A percentile compares a stretch with the other conserved stretches of the same genome.
These are phyloP conservation scores for Vandiemenella viatica DNA, from an alignment of 2,888 invertebrate genomes.

Conservation along the genomic window DNA sequence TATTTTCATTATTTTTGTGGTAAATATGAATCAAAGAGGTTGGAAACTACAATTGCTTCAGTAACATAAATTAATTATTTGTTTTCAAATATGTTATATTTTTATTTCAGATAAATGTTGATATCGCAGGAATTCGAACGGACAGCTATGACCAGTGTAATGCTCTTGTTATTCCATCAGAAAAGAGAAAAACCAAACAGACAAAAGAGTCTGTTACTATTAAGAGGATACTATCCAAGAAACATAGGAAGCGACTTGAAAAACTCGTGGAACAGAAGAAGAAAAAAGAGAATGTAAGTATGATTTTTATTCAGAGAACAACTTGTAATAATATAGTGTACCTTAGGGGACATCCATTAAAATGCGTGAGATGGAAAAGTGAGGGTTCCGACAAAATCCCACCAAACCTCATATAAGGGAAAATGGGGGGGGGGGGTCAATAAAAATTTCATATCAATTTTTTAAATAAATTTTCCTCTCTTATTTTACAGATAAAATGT, in stretches of 20 bases:
- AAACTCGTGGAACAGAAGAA: constrained; percentile 77
- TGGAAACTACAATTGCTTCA: not conserved
- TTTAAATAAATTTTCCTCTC: too few species aligned
- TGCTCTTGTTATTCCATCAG: constrained; percentile 62
- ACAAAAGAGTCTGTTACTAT: constrained; percentile 38
- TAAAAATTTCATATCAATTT: too few species aligned
- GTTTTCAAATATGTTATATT: constrained; percentile 12
- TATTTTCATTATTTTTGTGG: not conserved
- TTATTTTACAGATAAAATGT: too few species aligned
- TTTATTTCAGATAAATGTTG: constrained; percentile 46
- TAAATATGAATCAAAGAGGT: not conserved
- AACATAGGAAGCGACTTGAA: constrained; percentile 70
- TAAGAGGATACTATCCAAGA: constrained; percentile 65
- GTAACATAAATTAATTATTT: not conserved
- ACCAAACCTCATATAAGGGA: too few species aligned
- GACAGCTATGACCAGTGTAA: constrained; percentile 62
- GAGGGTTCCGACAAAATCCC: too few species aligned
- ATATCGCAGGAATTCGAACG: constrained; percentile 34
- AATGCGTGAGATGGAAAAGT: too few species aligned
- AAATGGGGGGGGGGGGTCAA: too few species aligned
- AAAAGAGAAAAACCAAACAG: constrained; percentile 61
- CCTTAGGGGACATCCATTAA: too few species aligned
- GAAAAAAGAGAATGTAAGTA: constrained; percentile 76
- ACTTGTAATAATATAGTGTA: too few species aligned
- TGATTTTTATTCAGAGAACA: too few species aligned